A percentile compares a stretch with the other conserved stretches of the same genome.
phyloP scores from a whole-genome alignment of 2,888 invertebrate species.

The Dendrolimus houi region DNA sequence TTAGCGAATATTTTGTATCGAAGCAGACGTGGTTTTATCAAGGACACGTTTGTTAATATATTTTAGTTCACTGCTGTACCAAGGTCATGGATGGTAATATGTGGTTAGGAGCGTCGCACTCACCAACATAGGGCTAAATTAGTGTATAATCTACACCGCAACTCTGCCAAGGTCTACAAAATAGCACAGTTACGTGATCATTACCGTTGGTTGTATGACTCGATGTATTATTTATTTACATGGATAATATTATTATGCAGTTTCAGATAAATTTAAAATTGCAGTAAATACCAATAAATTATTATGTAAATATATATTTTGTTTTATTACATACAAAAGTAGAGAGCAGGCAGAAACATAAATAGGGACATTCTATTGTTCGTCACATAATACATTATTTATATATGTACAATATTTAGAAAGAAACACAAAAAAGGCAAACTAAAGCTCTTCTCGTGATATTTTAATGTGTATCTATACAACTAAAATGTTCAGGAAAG shows the following conservation, averaged over 20 bases:
- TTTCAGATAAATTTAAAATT: neutral
- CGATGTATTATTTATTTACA: neutral
- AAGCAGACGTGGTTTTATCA: no score
- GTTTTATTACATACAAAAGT: no score
- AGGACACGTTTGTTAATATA: conserved; percentile 6
- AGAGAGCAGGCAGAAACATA: no score
- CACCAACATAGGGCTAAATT: conserved; percentile 28
- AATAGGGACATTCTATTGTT: no score
- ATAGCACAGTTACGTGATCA: conserved; percentile 13
- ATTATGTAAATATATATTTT: no score
- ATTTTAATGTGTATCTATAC: no score
- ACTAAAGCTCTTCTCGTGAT: no score
- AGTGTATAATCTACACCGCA: conserved; percentile 51
- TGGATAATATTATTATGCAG: neutral
- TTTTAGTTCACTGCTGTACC: conserved; percentile 17
- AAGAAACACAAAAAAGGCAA: no score
- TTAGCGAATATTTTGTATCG: no score
- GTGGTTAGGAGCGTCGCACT: conserved; percentile 28
- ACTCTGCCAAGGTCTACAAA: conserved; percentile 45
- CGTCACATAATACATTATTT: no score
- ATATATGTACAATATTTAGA: no score
- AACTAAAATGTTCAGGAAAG: no score
- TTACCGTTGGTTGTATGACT: neutral
- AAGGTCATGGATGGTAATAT: conserved; percentile 41
- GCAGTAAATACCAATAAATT: neutral